Conservation (phyloP, 2,797 vertebrate species). For the Rhinatrema bivittatum region DNA sequence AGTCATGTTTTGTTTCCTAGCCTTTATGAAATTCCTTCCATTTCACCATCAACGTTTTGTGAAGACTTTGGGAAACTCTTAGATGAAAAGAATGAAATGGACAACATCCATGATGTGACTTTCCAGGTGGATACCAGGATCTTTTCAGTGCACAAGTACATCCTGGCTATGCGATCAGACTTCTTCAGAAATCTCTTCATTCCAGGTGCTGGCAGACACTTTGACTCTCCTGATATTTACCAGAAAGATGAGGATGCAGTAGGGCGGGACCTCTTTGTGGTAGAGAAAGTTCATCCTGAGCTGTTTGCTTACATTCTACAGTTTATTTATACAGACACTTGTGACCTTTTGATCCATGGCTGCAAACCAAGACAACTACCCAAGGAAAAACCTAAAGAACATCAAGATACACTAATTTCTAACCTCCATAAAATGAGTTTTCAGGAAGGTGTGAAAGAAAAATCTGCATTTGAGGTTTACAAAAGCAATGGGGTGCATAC, state of each 20-base stretch:
- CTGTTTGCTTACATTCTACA: slow-evolving; percentile 76
- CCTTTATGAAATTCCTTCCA: slow-evolving; percentile 84
- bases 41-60: slow-evolving; percentile 76
- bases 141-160: slow-evolving; percentile 85
- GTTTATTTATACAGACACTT: slow-evolving; percentile 89
- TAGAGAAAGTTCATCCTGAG: slow-evolving; percentile 81
- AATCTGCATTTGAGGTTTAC: slow-evolving; percentile 79
- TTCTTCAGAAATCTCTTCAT: slow-evolving; percentile 80
- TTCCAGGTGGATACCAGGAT: slow-evolving; percentile 80
- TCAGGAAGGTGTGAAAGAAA: slow-evolving; percentile 57
- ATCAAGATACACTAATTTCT: slow-evolving; percentile 69
- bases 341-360: slow-evolving; percentile 80
- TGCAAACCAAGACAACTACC: slow-evolving; percentile 54
- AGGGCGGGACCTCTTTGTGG: slow-evolving; percentile 78
- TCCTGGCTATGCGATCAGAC: slow-evolving; percentile 79
- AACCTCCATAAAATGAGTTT: slow-evolving; percentile 70
- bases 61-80: slow-evolving; percentile 78
- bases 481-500: slow-evolving; percentile 63
- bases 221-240: slow-evolving; percentile 50
- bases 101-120: slow-evolving; percentile 89
- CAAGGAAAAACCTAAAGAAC: slow-evolving; percentile 51
- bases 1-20: no score
- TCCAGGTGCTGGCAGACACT: slow-evolving; percentile 36
- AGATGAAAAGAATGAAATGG: slow-evolving; percentile 80
- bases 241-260: slow-evolving; percentile 73